Conservation (phyloP, 1,140 invertebrate genomes). For the Aleiodes sp. region DNA sequence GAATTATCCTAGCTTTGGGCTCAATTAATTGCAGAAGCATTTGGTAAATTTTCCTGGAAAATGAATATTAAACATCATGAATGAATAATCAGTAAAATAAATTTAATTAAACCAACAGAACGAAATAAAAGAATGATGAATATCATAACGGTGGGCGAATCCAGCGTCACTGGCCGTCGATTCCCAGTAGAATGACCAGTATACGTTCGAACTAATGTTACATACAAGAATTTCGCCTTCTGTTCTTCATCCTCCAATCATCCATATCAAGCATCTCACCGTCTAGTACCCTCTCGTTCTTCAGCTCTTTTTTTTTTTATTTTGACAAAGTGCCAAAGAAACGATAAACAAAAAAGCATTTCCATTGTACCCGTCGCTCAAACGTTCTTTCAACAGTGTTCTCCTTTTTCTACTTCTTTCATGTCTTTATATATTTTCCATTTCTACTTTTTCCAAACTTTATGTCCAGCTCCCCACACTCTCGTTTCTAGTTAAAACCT, state of each 20-base stretch:
- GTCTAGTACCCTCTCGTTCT: slow-evolving; percentile 1
- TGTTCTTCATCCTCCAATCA: not conserved
- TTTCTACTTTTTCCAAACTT: not conserved
- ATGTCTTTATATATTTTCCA: not conserved
- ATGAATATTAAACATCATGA: not conserved
- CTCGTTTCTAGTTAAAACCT: not conserved
- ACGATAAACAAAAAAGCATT: slow-evolving; percentile 35
- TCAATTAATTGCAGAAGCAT: not conserved
- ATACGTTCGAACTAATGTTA: not conserved
- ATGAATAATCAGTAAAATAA: not conserved
- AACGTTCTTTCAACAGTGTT: not conserved
- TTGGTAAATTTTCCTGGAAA: not conserved
- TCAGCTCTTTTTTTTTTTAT: too few relatives aligned
- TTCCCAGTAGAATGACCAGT: slow-evolving; percentile 16
- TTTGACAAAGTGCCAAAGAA: slow-evolving; percentile 37
- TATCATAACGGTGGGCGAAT: not conserved
- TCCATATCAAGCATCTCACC: not conserved
- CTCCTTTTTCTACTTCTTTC: not conserved
- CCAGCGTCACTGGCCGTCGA: slow-evolving; percentile 16
- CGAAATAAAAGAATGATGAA: not conserved
- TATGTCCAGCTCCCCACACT: not conserved
- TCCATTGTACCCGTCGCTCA: slow-evolving; percentile 21
- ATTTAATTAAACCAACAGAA: not conserved
- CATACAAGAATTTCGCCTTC: not conserved
- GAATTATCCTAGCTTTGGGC: not conserved